Evolutionary conservation across 2,888 invertebrate genomes (phyloP), one percentile per base, ranked within the genome.

Genomic region (Hydroisotoma schaefferi): DNA sequence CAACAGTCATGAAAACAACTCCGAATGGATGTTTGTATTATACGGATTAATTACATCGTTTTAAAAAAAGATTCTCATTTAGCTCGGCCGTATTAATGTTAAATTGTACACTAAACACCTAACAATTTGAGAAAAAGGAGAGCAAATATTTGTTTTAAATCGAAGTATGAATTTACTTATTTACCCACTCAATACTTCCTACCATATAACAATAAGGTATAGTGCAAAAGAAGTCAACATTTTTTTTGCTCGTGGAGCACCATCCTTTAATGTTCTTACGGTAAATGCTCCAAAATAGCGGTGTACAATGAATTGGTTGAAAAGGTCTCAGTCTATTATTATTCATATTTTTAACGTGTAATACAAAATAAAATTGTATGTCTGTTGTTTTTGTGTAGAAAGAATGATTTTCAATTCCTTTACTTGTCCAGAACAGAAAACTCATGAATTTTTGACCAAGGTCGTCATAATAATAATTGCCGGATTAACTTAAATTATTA

Each of bases 1-100:
- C 63, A 63, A 57, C 63, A 63, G 56, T 60, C 60, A 60, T 15
- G 8, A 33, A 33, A 33, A 33, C 33, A 33, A 15, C 33, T 33
- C 33, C 33, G 15, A 33, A 10, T 33, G 33, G 15, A 33, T 33
- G 8, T 33, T 10, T 15, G 15, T 33, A 10, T 33, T 15, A 33
- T 33, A 33, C 15, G 33, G 33, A n/a, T n/a, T n/a, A n/a, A n/a
- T 33, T 33, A 33, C 33, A 33, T 33, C 33, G 33, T 33, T 33
- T 33, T 33, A 33, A 10, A 33, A n/a, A n/a, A n/a, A n/a, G n/a
- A 33, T 33, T 33, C 8, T 33, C 33, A 33, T 15, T 33, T 33
- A 33, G 15, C 8, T 15, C 8, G 33, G 33, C 33, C 33, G 33
- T 33, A 33, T 33, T 33, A 8, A 33, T 33, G 33, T 33, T 33